A percentile compares a stretch with the other conserved stretches of the same genome.
These are phyloP conservation scores for Euborellia annulipes DNA, from an alignment of 1,140 invertebrate genomes.

Conservation along the genomic window DNA sequence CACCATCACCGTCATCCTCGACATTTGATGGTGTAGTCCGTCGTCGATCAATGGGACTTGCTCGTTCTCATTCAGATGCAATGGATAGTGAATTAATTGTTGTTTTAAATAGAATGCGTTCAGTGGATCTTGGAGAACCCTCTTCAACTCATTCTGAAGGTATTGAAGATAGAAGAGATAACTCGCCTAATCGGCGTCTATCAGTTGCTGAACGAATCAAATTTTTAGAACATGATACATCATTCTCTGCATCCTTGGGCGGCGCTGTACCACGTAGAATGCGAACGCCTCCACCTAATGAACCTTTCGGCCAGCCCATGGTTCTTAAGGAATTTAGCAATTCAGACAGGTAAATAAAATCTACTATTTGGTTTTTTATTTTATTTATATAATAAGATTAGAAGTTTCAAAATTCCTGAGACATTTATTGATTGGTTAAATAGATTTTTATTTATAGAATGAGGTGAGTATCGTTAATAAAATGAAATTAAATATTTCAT, in stretches of 20 bases:
- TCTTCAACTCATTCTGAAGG: background rate
- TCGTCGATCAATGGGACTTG: background rate
- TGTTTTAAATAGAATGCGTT: slow-evolving; percentile 13
- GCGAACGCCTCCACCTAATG: slow-evolving; percentile 13
- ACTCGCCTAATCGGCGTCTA: too few species aligned
- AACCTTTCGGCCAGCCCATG: slow-evolving; percentile 45
- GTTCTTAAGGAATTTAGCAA: slow-evolving; percentile 42
- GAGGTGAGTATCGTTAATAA: too few species aligned
- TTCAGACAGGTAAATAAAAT: slow-evolving; percentile 31
- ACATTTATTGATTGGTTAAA: too few species aligned
- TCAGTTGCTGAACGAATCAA: slow-evolving; percentile 23
- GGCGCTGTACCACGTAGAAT: slow-evolving; percentile 28
- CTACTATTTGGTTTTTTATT: slow-evolving; percentile 2
- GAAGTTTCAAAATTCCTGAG: too few species aligned
- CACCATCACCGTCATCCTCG: background rate
- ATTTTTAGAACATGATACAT: slow-evolving; percentile 9
- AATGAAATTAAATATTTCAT: too few species aligned
- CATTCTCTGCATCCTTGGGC: too few species aligned
- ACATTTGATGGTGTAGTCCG: background rate
- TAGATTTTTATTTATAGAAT: too few species aligned
- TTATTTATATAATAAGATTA: too few species aligned
- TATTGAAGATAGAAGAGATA: too few species aligned
- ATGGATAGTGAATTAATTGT: slow-evolving; percentile 16
- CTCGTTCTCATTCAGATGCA: slow-evolving; percentile 8
- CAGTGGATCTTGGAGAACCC: background rate